Evolutionary conservation across 2,888 invertebrate species (phyloP), one percentile per base, ranked within the genome.

Genomic region (Stegana nigrithorax): DNA sequence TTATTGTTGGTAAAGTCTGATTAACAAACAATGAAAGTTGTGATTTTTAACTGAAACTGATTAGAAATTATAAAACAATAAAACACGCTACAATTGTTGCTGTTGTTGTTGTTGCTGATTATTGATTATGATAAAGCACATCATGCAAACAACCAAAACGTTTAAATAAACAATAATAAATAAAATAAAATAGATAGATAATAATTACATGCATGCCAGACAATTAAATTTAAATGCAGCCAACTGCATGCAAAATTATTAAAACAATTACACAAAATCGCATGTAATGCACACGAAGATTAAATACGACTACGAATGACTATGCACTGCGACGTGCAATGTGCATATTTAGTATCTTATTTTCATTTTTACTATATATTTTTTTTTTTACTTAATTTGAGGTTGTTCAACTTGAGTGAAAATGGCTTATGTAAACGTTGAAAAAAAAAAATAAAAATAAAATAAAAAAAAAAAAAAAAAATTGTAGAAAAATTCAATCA

Each of bases 401-500:
- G 53, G 29, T 55, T 55, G 32, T 55, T 55, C 53, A 55, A 65
- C 55, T 61, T 63, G 63, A 42, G 62, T 59, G 56, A 59, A 32
- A 59, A 23, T 42, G 17, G 59, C 72, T 73, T 72, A 77, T 73
- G 78, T 79, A 76, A 73, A 78, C 68, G 59, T 21, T 10, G 21
- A 29, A 6, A 29, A 29, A 29, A 26, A n/a, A 14, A 59, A 53
- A 53, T 39, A 36, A 55, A 51, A 32, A 32, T 55, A 14, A 55
- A 55, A 63, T 29, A 59, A 58, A 44, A 32, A 21, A 45, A 27
- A 42, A 42, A 45, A 56, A 51, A 57, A 26, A 39, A 27, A 50
- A 19, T 1, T 5, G 23, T 21, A 32, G 36, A 62, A 67, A 77
- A 71, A 79, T 76, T 73, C 80, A 77, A 77, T 79, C 80, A 78